Base-by-base conservation (phyloP, 1,140 invertebrate species). In the Drosophila sulfurigaster region DNA sequence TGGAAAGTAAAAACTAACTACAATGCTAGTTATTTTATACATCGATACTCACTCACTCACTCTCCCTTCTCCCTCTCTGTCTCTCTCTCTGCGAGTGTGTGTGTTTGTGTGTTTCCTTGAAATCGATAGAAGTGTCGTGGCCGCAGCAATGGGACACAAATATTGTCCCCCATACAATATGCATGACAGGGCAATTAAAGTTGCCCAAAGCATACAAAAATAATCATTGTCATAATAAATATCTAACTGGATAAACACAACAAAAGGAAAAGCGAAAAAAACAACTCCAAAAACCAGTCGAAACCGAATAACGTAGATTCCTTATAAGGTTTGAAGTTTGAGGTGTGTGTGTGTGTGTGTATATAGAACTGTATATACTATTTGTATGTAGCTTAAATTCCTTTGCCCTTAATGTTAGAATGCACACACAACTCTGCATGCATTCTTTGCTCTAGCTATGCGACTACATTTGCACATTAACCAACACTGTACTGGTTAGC, bases 1-100 rank as follows among this genome's bases (percentile, higher is more conserved):
- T 80, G 73, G 82, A 86, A 86, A 86, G 82, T 86, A 86, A 86
- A 86, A 86, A 68, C 75, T 73, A 67, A 49, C 65, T 77, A 66
- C 73, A 68, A 66, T 60, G 60, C 59, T 60, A 59, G 60, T 62
- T 67, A 56, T 64, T 48, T 65, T 25, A 49, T 59, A 75, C 67
- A 64, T 57, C 35, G 32, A 70, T 63, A 71, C 20, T 69, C 20
- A 57, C 48, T 35, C 35, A 13, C 16, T 15, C n/a, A 35, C 35
- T 11, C 35, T 38, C 35, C 10, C 2, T 2, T 38, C 7, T 38
- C 20, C 3, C 3, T 38, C 35, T 38, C 2, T 0, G 1, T 38
- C 6, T 38, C 7, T 10, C 32, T 5, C 7, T n/a, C n/a, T 41
- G 52, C 30, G 28, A 30, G 16, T 67, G 28, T 28, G 28, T 73